These are phyloP conservation scores for Passer montanus DNA, from an alignment of 2,113 vertebrate species.

Conservation along the genomic window DNA sequence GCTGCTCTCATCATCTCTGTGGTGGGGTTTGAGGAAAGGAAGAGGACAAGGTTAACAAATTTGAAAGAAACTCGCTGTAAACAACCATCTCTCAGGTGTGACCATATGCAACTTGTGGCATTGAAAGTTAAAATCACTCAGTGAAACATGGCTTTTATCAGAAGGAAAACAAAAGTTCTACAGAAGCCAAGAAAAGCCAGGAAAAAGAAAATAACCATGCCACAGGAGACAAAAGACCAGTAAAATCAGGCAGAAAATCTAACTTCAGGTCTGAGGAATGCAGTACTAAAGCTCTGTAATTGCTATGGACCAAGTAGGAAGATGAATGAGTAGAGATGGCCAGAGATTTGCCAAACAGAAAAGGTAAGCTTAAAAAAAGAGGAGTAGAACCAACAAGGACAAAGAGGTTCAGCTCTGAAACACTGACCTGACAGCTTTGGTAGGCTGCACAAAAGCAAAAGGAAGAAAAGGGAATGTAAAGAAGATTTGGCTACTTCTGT, in stretches of 20 bases:
- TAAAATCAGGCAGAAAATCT: not conserved
- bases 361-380: not conserved
- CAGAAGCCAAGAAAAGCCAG: not conserved
- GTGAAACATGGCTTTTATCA: not conserved
- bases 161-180: not conserved
- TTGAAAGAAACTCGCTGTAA: not conserved
- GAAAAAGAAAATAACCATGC: not conserved
- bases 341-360: not conserved
- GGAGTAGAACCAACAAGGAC: not conserved
- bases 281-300: not conserved
- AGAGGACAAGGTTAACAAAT: not conserved
- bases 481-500: not conserved
- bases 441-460: not conserved
- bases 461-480: not conserved
- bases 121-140: not conserved
- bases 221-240: not conserved
- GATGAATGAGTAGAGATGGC: not conserved
- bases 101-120: not conserved
- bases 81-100: not conserved
- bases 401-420: not conserved
- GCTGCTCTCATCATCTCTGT: not conserved
- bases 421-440: accelerated
- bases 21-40: not conserved
- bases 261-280: not conserved
- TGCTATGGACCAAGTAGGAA: not conserved